Evolutionary conservation across 2,888 invertebrate species (phyloP).

Genomic region (Miltochrista miniata): DNA sequence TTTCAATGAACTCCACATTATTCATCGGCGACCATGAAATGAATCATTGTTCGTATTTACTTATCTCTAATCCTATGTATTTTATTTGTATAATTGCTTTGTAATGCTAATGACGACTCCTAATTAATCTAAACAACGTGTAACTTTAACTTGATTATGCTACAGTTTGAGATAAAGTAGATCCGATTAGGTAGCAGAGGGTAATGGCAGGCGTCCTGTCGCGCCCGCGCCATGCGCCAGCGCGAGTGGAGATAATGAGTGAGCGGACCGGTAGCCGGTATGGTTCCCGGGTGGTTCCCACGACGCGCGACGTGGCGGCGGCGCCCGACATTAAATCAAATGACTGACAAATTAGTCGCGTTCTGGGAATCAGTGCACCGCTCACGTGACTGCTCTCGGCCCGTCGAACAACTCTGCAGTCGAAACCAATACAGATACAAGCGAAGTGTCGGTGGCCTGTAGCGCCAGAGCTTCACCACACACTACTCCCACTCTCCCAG

Average conservation of each 20-base stretch:
- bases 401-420: too few species aligned
- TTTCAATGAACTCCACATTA: neutral
- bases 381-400: conserved; percentile 5
- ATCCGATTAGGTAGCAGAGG: neutral
- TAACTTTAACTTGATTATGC: conserved; percentile 10
- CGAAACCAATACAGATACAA: neutral
- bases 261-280: conserved; percentile 17
- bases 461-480: too few species aligned
- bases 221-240: neutral
- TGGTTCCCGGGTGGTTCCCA: conserved; percentile 25
- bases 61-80: conserved; percentile 5
- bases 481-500: neutral
- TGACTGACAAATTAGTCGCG: conserved; percentile 53
- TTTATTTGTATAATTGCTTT: conserved; percentile 7
- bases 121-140: conserved; percentile 12
- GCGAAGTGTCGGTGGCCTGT: too few species aligned
- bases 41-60: neutral
- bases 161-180: conserved; percentile 7
- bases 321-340: conserved; percentile 57
- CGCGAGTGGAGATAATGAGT: conserved; percentile 29
- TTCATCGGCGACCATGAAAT: neutral
- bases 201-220: conserved; percentile 2
- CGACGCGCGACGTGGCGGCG: conserved; percentile 26
- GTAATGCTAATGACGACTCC: conserved; percentile 10
- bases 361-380: conserved; percentile 22